phyloP scores from a whole-genome alignment of 1,140 invertebrate genomes.

The Temnothorax nylanderi region DNA sequence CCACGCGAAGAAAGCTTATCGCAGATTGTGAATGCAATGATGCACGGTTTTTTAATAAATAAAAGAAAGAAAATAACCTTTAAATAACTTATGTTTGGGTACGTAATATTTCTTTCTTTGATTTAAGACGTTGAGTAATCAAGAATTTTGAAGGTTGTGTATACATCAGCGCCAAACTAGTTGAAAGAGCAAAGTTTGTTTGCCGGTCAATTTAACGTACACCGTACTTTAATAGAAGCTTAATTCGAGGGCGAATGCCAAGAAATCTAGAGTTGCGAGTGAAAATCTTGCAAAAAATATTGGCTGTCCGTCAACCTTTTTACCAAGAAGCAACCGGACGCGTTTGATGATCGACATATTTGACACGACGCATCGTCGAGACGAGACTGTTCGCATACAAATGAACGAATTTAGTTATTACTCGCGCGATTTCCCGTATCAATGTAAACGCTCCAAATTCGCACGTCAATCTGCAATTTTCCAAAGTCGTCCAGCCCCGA shows the following conservation, averaged over 20 bases:
- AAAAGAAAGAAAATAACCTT: not conserved
- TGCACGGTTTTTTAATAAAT: not conserved
- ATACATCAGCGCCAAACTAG: not conserved
- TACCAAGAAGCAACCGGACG: not conserved
- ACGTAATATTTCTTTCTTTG: not conserved
- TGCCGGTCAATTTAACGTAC: not conserved
- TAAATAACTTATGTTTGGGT: not conserved
- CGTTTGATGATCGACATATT: not conserved
- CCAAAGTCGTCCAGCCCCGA: slow-evolving; percentile 24
- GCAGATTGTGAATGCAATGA: not conserved
- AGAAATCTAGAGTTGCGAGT: not conserved
- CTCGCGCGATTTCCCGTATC: not conserved
- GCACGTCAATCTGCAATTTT: slow-evolving; percentile 31
- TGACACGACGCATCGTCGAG: not conserved
- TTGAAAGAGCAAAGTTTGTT: not conserved
- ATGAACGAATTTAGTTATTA: slow-evolving; percentile 6
- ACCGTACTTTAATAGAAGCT: not conserved
- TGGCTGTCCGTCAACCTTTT: not conserved
- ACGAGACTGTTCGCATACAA: not conserved
- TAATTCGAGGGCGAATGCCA: not conserved
- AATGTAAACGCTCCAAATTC: not conserved
- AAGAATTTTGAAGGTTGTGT: not conserved
- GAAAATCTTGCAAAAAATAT: slow-evolving; percentile 8
- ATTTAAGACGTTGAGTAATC: not conserved
- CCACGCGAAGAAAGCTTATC: not conserved